Evolutionary conservation across 2,888 invertebrate genomes (phyloP).

Genomic region (Eupithecia inturbata): DNA sequence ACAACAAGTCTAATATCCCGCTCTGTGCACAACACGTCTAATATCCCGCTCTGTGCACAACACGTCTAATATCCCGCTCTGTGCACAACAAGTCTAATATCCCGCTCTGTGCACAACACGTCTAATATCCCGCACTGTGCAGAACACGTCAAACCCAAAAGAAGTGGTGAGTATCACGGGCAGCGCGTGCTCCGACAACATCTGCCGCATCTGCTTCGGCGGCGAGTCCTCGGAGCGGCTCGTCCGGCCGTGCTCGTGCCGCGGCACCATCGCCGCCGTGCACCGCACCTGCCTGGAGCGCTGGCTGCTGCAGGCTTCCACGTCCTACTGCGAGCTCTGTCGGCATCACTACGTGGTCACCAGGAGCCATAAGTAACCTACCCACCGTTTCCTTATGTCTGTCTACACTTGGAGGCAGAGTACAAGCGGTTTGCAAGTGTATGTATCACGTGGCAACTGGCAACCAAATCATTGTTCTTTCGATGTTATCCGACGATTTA

Average conservation of each 20-base stretch:
- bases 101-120: too few species aligned
- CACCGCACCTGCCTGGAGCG: constrained; percentile 79
- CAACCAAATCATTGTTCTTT: too few species aligned
- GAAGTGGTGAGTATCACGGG: constrained; percentile 62
- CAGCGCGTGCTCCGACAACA: constrained; percentile 67
- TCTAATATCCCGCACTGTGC: too few species aligned
- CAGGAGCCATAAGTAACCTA: constrained; percentile 70
- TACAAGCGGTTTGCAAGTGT: neutral
- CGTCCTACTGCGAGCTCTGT: constrained; percentile 79
- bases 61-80: too few species aligned
- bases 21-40: too few species aligned
- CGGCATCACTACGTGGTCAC: constrained; percentile 77
- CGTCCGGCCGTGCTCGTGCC: constrained; percentile 77
- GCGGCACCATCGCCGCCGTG: constrained; percentile 79
- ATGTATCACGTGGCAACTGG: too few species aligned
- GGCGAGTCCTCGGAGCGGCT: constrained; percentile 77
- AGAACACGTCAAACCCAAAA: constrained; percentile 55
- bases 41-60: too few species aligned
- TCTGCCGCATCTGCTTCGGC: constrained; percentile 81
- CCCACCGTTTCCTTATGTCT: neutral
- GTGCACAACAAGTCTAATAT: too few species aligned
- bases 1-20: too few species aligned
- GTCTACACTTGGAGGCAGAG: neutral
- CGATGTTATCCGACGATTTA: too few species aligned
- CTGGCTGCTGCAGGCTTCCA: constrained; percentile 79